Base-by-base conservation (phyloP, 2,797 vertebrate species). In the Oryzias sinensis region DNA sequence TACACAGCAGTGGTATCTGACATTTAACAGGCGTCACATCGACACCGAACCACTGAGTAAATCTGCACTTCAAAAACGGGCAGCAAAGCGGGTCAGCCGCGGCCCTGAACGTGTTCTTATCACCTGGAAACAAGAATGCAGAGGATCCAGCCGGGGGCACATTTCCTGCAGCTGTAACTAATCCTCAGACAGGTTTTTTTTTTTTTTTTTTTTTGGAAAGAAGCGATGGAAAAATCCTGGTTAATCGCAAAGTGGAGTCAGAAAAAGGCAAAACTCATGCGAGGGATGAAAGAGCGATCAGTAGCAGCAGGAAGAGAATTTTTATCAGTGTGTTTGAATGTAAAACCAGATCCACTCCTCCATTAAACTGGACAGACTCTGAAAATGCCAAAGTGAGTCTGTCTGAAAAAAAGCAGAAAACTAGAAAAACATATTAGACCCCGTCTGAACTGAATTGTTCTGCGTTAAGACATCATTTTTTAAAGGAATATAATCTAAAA, bases 71-170 rank as follows among this genome's bases (percentile, higher is more conserved):
- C 72, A 78, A 77, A 37, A 37, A 83, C 58, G 67, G 52, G 43
- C 58, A 62, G 61, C 25, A 77, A 77, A 79, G 63, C 70, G 78
- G 74, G 67, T 80, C 71, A 43, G 68, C 57, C 53, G 22, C 1
- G 37, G 61, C 74, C 47, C 68, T 54, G 68, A 72, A 83, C 65
- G 69, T 70, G 72, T 72, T 20, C 86, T 87, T 85, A 89, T 87
- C 87, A 47, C 62, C 56, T 1, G 40, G 49, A 59, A 68, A 70
- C 81, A 82, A 84, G 79, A 49, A 65, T 51, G 71, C 61, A 67
- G 55, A 43, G 4, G 62, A 62, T 76, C 68, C 59, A 72, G 33
- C 62, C 55, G 60, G 59, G 62, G 66, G 61, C 56, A 48, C 58
- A 68, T 76, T 75, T 72, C 51, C 56, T 53, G 56, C 5, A 17